Percentiles rank a stretch among this genome's conserved stretches.
Conservation (phyloP, 2,797 vertebrate genomes). For the Amblyopsis hoosieri region DNA sequence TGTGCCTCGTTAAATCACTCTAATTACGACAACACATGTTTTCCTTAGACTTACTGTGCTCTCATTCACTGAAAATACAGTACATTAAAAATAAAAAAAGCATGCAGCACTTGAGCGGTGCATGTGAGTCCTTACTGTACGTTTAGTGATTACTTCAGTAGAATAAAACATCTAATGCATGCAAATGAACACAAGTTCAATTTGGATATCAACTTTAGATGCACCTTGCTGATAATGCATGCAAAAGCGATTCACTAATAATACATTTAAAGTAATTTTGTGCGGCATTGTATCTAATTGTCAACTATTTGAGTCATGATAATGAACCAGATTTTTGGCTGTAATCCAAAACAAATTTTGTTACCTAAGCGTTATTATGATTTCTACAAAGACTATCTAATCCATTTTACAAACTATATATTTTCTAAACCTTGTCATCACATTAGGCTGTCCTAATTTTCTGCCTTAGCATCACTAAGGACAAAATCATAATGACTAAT, state of each 20-base stretch:
- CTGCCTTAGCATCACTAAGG: no score
- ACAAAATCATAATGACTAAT: no score
- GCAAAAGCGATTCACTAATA: conserved; percentile 38
- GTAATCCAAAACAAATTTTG: no score
- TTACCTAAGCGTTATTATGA: no score
- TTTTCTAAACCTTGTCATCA: no score
- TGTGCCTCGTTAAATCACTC: background rate
- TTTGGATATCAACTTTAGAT: conserved; percentile 47
- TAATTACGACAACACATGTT: background rate
- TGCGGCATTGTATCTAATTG: conserved; percentile 28
- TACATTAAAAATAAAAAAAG: conserved; percentile 15
- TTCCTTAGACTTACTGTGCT: conserved; percentile 11
- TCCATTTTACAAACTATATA: no score
- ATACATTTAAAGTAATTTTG: conserved; percentile 20
- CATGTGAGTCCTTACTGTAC: conserved; percentile 30
- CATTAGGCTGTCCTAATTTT: no score
- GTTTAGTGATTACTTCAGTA: conserved; percentile 23
- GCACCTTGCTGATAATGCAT: conserved; percentile 26
- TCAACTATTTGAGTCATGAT: conserved; percentile 16
- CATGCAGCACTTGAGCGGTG: conserved; percentile 13
- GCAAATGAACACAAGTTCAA: conserved; percentile 44
- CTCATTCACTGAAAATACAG: conserved; percentile 18
- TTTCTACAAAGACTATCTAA: no score
- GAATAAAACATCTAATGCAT: conserved; percentile 39
- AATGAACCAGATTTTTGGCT: conserved; percentile 6